Percentiles rank a stretch among this genome's conserved stretches.
Evolutionary conservation across 2,797 vertebrate species (phyloP).

Genomic region (Chaunax sp.): DNA sequence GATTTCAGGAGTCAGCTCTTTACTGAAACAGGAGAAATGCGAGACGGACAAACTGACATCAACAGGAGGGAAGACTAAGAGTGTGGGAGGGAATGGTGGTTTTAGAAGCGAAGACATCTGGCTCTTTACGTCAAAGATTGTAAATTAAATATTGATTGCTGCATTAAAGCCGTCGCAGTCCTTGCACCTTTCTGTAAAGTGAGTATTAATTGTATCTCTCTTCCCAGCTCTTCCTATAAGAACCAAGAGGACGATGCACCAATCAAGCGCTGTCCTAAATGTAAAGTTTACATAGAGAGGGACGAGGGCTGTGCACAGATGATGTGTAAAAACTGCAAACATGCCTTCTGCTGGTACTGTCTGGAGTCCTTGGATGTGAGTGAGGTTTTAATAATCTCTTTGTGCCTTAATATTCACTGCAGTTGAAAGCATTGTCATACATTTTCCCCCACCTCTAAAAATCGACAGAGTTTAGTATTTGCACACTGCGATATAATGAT

Average conservation of each 20-base stretch:
- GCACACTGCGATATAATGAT: background rate
- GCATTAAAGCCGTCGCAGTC: constrained; percentile 20
- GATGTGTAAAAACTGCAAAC: constrained; percentile 99
- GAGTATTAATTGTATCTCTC: constrained; percentile 6
- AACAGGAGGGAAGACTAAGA: constrained; percentile 1
- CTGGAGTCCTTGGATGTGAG: constrained; percentile 98
- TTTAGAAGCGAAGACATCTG: constrained; percentile 11
- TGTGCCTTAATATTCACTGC: background rate
- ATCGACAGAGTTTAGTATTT: background rate
- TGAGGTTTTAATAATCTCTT: constrained; percentile 43
- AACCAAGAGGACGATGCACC: constrained; percentile 89
- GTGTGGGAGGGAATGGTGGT: constrained; percentile 3
- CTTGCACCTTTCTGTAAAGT: background rate
- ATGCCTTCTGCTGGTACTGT: constrained; percentile 99
- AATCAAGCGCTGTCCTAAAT: constrained; percentile 98
- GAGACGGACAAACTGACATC: constrained; percentile 22
- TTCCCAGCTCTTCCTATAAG: constrained; percentile 84
- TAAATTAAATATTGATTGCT: constrained; percentile 47
- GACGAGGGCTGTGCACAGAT: constrained; percentile 99
- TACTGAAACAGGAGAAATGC: constrained; percentile 24
- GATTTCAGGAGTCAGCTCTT: constrained; percentile 34
- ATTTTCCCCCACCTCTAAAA: background rate
- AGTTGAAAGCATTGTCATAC: background rate
- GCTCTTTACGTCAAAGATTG: constrained; percentile 1
- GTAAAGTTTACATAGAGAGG: constrained; percentile 98